Evolutionary conservation across 2,113 vertebrate species (phyloP), one percentile per base, ranked within the genome.

Genomic region (Piprites chloris): DNA sequence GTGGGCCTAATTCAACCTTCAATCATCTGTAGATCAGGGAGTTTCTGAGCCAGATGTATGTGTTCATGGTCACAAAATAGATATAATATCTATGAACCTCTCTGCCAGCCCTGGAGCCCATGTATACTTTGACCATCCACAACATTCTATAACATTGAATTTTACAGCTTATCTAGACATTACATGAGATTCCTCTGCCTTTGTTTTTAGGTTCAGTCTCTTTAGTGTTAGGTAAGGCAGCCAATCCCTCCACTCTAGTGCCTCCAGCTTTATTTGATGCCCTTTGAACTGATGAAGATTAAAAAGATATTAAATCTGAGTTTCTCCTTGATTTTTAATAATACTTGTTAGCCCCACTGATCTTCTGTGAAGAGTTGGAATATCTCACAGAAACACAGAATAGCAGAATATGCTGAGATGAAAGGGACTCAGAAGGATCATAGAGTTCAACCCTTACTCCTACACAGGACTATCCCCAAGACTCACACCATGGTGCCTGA

Each of bases 31-130:
- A 66, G 27, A 32, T 59, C 15, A 46, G 14, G 30, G 9, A 53
- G n/a, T 63, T 62, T 89, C 22, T 53, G 14, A 63, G n/a, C 13
- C 9, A 53, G 32, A 58, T n/a, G 4, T 42, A 10, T 26, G 4
- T 2, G 0, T 21, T 65, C 39, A 53, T 0, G 1, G 26, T 46
- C 39, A 73, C 63, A 55, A 6, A 42, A 33, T 6, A 23, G 6
- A 46, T 77, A 16, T 30, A 1, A 63, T 78, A 78, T 15, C 53
- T 21, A 2, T 19, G 19, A 83, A 74, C 14, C 46, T 59, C 16
- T 10, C 14, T 66, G 9, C 33, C 30, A 11, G 24, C 8, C 13
- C 13, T 68, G 35, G 46, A 50, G 4, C 16, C 11, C 10, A 13
- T 42, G 50, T 52, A 56, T 46, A 15, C 5, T n/a, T 58, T 23